These are phyloP conservation scores for Trachelus iudaicus DNA, from an alignment of 2,888 invertebrate genomes.

Conservation along the genomic window DNA sequence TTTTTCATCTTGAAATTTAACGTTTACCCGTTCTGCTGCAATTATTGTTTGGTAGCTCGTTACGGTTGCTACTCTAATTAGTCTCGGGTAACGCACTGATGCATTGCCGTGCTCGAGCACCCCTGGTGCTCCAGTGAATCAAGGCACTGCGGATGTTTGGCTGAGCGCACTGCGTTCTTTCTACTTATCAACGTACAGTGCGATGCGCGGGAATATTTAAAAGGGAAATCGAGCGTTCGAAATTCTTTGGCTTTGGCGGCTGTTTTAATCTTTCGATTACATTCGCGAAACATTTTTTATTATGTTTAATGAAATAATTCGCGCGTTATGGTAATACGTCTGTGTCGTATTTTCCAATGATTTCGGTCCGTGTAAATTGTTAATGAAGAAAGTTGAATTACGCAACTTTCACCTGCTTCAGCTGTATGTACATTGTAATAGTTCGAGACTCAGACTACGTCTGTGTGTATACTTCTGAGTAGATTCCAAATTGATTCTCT, in stretches of 20 bases:
- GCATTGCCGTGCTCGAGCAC: neutral
- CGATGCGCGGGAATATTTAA: neutral
- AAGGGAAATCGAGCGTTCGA: neutral
- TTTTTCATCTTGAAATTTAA: neutral
- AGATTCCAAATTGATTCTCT: neutral
- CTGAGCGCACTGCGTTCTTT: neutral
- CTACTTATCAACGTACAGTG: neutral
- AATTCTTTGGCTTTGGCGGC: neutral
- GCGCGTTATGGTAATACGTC: neutral
- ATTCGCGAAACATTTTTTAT: neutral
- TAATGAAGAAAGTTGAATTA: too few relatives aligned
- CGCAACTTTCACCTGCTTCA: too few relatives aligned
- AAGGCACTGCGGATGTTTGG: neutral
- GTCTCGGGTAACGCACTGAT: neutral
- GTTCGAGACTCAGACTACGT: neutral
- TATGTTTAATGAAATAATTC: too few relatives aligned
- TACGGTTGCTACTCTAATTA: neutral
- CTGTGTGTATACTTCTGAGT: neutral
- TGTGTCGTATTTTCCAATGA: neutral
- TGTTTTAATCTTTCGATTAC: neutral
- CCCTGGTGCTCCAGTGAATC: neutral
- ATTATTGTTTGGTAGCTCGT: neutral
- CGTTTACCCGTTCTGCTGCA: neutral
- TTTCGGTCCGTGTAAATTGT: neutral
- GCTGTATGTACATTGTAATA: neutral